Base-by-base conservation (phyloP, 2,797 vertebrate species). In the Falco biarmicus region DNA sequence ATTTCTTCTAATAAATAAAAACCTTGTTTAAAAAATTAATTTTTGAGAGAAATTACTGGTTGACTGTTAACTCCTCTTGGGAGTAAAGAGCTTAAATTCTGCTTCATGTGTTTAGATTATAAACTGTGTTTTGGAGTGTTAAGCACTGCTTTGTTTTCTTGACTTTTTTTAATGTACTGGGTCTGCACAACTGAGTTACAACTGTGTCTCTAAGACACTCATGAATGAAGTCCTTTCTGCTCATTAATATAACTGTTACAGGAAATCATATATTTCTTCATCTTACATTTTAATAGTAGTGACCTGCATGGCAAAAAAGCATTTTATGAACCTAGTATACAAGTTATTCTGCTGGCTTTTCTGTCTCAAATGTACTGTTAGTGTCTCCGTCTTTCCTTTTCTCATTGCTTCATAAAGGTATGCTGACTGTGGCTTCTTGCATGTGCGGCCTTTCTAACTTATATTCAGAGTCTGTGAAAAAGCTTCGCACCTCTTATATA, bases 401-500 rank as follows among this genome's bases (percentile, higher is more conserved):
- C 97, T 97, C 98, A 95, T 98, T 98, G 97, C 98, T 97, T 98
- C 97, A 96, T 97, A 96, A 99, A 99, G 99, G 99, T 98, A 93
- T 98, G 98, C 99, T 99, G 97, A 96, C 97, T 98, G 97, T 98
- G 98, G 98, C 98, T 98, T 99, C 99, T 99, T 99, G 98, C 99
- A 99, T 99, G 99, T 99, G 98, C 91, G 98, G 98, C 98, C 97
- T 99, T 98, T 99, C 99, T 99, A 98, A 97, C 98, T 98, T 99
- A 98, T 99, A 99, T 98, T 98, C 98, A 98, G 98, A 99, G 97
- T 99, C 99, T 98, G 97, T 99, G 99, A 99, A 99, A 99, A 99
- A 98, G 95, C 99, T 99, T 90, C 98, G 96, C 97, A 98, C 98
- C 94, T 99, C 99, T 98, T 98, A 99, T 97, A 97, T 99, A 98